Conservation (phyloP, 1,140 invertebrate genomes). For the Leptinotarsa undecemlineata region DNA sequence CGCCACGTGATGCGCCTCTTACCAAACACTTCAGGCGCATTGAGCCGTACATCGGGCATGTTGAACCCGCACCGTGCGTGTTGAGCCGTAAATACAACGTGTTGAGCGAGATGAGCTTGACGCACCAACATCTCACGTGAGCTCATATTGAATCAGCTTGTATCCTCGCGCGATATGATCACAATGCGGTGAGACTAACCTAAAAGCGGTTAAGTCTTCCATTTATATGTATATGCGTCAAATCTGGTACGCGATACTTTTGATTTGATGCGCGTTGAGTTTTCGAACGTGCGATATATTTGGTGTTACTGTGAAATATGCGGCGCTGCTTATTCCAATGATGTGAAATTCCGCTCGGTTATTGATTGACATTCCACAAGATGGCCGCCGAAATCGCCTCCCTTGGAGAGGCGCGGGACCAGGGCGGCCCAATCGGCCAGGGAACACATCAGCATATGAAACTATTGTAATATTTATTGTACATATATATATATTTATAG, state of each 20-base stretch:
- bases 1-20: slow-evolving; percentile 59
- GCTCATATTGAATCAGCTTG: too few species aligned
- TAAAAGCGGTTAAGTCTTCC: too few species aligned
- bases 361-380: slow-evolving; percentile 53
- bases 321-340: slow-evolving; percentile 48
- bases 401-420: slow-evolving; percentile 48
- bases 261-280: neutral
- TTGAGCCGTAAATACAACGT: too few species aligned
- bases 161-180: too few species aligned
- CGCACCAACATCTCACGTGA: too few species aligned
- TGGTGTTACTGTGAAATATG: slow-evolving; percentile 7
- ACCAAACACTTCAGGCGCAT: neutral
- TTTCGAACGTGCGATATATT: neutral
- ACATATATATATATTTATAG: slow-evolving; percentile 11
- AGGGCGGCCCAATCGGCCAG: slow-evolving; percentile 49
- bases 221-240: too few species aligned
- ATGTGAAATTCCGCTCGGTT: slow-evolving; percentile 50
- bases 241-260: neutral
- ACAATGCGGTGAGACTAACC: too few species aligned
- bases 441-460: slow-evolving; percentile 40
- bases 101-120: too few species aligned
- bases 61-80: neutral
- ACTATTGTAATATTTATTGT: slow-evolving; percentile 21
- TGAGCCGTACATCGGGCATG: neutral
- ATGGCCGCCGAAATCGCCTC: slow-evolving; percentile 49